Conservation (phyloP, 2,888 invertebrate genomes). For the Ormyrus thymus region DNA sequence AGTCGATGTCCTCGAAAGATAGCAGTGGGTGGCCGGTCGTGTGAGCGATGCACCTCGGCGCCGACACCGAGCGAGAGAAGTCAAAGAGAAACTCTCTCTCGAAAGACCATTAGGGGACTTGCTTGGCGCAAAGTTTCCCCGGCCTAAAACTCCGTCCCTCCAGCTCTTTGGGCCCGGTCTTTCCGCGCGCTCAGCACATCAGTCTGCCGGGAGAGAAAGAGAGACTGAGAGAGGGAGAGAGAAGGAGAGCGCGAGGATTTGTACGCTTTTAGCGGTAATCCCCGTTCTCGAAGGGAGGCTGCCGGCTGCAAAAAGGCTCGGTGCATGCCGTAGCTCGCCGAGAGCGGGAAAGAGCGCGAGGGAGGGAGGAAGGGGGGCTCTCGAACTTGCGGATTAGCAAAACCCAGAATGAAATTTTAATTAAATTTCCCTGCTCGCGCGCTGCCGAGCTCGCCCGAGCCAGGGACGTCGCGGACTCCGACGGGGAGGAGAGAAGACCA, state of each 20-base stretch:
- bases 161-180: constrained; percentile 9
- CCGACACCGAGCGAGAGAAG: no score
- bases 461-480: background rate
- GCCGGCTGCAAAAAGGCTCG: no score
- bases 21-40: no score
- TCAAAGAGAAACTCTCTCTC: background rate
- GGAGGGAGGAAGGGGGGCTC: constrained; percentile 9
- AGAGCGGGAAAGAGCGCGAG: constrained; percentile 14
- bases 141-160: constrained; percentile 21
- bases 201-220: background rate
- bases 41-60: no score
- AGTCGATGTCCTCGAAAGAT: no score
- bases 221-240: constrained; percentile 7
- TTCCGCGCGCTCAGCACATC: constrained; percentile 40
- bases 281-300: constrained; percentile 49
- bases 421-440: constrained; percentile 64
- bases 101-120: constrained; percentile 14
- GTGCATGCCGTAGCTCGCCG: background rate
- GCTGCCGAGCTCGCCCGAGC: constrained; percentile 19
- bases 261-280: constrained; percentile 73
- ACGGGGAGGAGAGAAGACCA: background rate
- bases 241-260: constrained; percentile 66
- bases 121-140: constrained; percentile 26
- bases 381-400: constrained; percentile 67
- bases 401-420: constrained; percentile 71